These are phyloP conservation scores for Megastigmus dorsalis DNA, from an alignment of 2,888 invertebrate species.

Conservation along the genomic window DNA sequence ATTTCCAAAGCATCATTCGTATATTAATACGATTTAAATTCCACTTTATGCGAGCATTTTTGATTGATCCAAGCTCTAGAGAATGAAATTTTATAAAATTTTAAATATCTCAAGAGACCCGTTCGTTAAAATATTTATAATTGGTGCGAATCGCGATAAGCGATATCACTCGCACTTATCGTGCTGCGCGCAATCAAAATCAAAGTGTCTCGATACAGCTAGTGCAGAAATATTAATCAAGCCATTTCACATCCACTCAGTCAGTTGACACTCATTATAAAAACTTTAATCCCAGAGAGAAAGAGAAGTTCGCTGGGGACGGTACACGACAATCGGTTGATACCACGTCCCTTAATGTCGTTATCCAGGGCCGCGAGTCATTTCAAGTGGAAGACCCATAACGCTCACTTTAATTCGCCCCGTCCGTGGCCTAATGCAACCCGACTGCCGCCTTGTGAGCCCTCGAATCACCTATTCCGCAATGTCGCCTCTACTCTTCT, in stretches of 20 bases:
- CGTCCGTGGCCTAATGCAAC: constrained; percentile 38
- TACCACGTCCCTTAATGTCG: constrained; percentile 34
- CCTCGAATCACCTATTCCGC: constrained; percentile 19
- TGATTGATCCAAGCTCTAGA: no score
- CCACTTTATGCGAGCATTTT: no score
- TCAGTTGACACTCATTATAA: constrained; percentile 13
- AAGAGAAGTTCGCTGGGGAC: background rate
- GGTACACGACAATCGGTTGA: constrained; percentile 11
- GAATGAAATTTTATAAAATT: no score
- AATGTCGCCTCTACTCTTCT: background rate
- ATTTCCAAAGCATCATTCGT: no score
- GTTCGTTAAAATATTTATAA: no score
- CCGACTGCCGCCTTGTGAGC: constrained; percentile 35
- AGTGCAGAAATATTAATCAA: constrained; percentile 45
- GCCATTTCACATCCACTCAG: constrained; percentile 41
- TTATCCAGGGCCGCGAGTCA: constrained; percentile 45
- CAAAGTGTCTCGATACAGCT: no score
- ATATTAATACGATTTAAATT: no score
- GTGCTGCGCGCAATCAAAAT: no score
- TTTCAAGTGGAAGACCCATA: constrained; percentile 47
- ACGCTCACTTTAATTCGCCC: constrained; percentile 45
- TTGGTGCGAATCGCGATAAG: no score
- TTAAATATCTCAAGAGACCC: no score
- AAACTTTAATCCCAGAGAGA: background rate
- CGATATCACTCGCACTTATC: no score